These are phyloP conservation scores for Takifugu rubripes DNA, from an alignment of 2,797 vertebrate species.

Conservation along the genomic window DNA sequence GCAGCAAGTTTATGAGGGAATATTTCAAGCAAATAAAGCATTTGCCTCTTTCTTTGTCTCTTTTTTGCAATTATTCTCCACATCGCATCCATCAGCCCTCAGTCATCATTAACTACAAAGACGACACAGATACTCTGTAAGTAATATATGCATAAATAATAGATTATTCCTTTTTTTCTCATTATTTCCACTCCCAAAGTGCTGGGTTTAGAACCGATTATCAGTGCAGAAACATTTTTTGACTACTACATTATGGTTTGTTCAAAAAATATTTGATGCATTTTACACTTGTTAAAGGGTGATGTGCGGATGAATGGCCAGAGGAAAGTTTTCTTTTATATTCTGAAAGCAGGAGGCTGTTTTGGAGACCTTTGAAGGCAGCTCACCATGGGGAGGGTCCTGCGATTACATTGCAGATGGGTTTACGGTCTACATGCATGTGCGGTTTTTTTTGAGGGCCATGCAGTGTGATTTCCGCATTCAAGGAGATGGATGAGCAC, in stretches of 20 bases:
- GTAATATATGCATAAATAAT: slow-evolving; percentile 15
- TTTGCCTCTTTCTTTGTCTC: slow-evolving; percentile 27
- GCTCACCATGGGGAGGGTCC: slow-evolving; percentile 9
- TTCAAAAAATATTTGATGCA: background rate
- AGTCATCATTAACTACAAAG: slow-evolving; percentile 28
- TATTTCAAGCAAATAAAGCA: slow-evolving; percentile 39
- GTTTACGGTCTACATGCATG: slow-evolving; percentile 14
- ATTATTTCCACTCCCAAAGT: background rate
- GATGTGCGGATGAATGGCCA: no score
- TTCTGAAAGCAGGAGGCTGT: background rate
- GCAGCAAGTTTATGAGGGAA: slow-evolving; percentile 41
- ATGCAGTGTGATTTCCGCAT: slow-evolving; percentile 4
- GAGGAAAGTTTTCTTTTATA: no score
- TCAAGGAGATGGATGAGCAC: slow-evolving; percentile 6
- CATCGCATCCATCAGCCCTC: slow-evolving; percentile 40
- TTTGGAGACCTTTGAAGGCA: slow-evolving; percentile 31
- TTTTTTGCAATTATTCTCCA: slow-evolving; percentile 29
- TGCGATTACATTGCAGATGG: slow-evolving; percentile 49
- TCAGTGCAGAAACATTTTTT: no score
- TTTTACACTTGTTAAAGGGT: no score
- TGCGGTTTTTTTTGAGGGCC: no score
- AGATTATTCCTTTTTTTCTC: slow-evolving; percentile 16
- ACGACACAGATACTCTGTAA: slow-evolving; percentile 10
- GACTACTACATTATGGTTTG: background rate
- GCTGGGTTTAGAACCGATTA: no score